Percentiles rank a stretch among this genome's conserved stretches.
phyloP scores from a whole-genome alignment of 2,888 invertebrate genomes.

The Coenonympha arcania region DNA sequence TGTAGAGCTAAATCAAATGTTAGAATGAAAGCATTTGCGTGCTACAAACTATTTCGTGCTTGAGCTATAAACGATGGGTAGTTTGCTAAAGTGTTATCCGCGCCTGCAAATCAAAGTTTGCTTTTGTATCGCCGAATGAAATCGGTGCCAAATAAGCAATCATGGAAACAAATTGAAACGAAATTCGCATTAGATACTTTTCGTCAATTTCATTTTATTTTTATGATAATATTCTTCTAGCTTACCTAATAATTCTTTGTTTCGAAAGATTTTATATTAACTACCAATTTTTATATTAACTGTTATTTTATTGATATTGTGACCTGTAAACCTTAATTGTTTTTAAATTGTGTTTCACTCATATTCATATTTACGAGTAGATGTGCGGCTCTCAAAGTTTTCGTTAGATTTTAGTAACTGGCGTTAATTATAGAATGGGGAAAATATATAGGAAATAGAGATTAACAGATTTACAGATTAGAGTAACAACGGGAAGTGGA shows the following conservation, averaged over 20 bases:
- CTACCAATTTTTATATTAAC: not conserved
- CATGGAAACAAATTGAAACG: constrained; percentile 13
- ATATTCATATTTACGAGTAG: not conserved
- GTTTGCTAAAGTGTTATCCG: constrained; percentile 36
- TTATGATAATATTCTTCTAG: not conserved
- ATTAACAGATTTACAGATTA: too few relatives aligned
- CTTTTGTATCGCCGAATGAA: constrained; percentile 16
- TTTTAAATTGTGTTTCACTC: not conserved
- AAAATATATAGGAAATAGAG: too few relatives aligned
- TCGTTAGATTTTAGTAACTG: too few relatives aligned
- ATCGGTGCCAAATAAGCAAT: constrained; percentile 19
- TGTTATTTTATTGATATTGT: not conserved
- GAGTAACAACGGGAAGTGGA: too few relatives aligned
- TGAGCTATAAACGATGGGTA: constrained; percentile 27
- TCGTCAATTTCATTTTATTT: constrained; percentile 11
- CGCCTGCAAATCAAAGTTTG: constrained; percentile 34
- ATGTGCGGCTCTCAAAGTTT: too few relatives aligned
- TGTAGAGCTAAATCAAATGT: constrained; percentile 22
- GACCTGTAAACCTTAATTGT: not conserved
- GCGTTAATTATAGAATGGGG: too few relatives aligned
- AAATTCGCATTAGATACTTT: constrained; percentile 6
- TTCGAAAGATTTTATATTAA: too few relatives aligned
- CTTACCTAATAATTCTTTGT: too few relatives aligned
- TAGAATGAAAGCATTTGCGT: constrained; percentile 36
- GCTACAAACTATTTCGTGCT: constrained; percentile 35